Evolutionary conservation across 2,888 invertebrate genomes (phyloP).

Genomic region (Drosophila algonquin): DNA sequence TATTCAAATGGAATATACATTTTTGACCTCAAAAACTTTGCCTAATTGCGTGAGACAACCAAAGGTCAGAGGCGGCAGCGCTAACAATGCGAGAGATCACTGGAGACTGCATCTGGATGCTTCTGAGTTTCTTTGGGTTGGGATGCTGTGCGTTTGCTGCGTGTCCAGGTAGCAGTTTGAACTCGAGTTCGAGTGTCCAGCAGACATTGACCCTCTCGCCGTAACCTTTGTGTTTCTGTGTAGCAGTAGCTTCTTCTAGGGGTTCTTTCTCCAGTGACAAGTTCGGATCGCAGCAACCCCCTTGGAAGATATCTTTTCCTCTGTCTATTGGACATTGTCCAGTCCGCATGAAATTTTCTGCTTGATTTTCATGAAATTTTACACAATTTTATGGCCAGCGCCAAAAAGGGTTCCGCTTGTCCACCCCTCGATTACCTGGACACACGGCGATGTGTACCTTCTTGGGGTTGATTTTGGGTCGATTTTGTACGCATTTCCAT

Average conservation of each 20-base stretch:
- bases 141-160: conserved; percentile 25
- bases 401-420: conserved; percentile 59
- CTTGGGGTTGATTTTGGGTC: conserved; percentile 64
- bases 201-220: conserved; percentile 50
- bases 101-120: conserved; percentile 32
- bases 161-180: conserved; percentile 51
- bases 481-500: conserved; percentile 67
- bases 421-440: conserved; percentile 36
- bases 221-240: conserved; percentile 62
- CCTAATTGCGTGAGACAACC: conserved; percentile 73
- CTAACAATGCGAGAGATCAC: conserved; percentile 42
- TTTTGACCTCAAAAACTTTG: conserved; percentile 64
- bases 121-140: conserved; percentile 1
- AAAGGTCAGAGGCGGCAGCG: conserved; percentile 69
- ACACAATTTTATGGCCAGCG: conserved; percentile 46
- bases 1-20: conserved; percentile 62
- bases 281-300: conserved; percentile 59
- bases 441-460: conserved; percentile 5
- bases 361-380: conserved; percentile 68
- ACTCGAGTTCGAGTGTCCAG: conserved; percentile 54
- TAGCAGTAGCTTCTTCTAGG: background rate
- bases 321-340: conserved; percentile 46
- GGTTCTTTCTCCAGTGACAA: conserved; percentile 43
- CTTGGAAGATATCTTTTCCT: background rate
- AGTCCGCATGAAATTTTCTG: conserved; percentile 68